Conservation (phyloP, 2,888 invertebrate genomes). For the Stenotaenia linearis region DNA sequence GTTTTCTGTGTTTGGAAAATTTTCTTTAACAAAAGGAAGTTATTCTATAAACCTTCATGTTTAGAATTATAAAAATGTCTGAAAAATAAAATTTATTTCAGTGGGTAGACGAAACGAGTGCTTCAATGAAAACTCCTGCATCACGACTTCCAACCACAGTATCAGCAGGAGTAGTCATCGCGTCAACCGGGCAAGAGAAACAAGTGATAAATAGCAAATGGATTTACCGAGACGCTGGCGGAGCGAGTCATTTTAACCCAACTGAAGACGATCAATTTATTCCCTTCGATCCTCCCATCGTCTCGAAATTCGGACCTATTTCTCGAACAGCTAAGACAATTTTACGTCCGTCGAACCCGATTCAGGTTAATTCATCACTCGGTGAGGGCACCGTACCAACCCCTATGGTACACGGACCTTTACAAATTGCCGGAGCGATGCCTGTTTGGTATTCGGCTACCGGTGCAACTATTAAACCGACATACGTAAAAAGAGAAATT, state of each 20-base stretch:
- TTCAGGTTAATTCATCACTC: conserved; percentile 41
- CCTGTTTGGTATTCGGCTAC: conserved; percentile 45
- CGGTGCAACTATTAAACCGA: neutral
- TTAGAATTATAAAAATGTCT: too few species aligned
- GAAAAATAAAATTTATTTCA: neutral
- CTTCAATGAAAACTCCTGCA: neutral
- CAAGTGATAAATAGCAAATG: neutral
- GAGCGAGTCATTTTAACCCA: conserved; percentile 39
- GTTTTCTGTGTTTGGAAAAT: too few species aligned
- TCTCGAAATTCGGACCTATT: conserved; percentile 65
- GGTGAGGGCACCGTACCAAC: conserved; percentile 45
- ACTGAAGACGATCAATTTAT: conserved; percentile 61
- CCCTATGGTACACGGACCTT: conserved; percentile 49
- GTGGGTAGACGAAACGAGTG: neutral
- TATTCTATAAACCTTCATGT: too few species aligned
- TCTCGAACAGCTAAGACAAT: conserved; percentile 49
- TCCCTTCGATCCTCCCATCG: conserved; percentile 60
- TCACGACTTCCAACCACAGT: neutral
- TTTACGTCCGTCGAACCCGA: conserved; percentile 38
- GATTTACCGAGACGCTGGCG: conserved; percentile 11
- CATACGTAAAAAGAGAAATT: neutral
- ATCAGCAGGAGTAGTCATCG: neutral
- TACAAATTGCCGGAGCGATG: conserved; percentile 51
- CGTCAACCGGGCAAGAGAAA: neutral
- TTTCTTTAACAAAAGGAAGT: too few species aligned